A percentile compares a stretch with the other conserved stretches of the same genome.
Evolutionary conservation across 2,113 vertebrate species (phyloP).

Genomic region (Oceanites oceanicus): DNA sequence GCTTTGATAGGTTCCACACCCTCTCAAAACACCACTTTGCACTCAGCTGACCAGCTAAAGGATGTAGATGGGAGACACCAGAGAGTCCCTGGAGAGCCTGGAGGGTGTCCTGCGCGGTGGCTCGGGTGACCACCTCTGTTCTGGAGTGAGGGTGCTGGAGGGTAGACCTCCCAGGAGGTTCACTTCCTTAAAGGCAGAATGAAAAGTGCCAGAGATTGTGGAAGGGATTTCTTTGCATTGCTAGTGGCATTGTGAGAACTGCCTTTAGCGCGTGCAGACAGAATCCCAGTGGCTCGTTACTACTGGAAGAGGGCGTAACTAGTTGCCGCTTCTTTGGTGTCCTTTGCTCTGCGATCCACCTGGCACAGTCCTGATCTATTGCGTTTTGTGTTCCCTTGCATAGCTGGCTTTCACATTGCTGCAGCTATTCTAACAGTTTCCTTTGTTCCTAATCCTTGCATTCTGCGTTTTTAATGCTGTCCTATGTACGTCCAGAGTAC

Average conservation of each 20-base stretch:
- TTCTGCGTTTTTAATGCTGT: neutral
- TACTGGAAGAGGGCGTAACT: neutral
- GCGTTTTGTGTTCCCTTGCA: neutral
- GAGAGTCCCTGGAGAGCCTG: neutral
- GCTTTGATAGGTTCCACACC: neutral
- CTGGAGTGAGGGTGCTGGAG: neutral
- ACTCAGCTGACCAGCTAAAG: neutral
- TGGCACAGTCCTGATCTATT: neutral
- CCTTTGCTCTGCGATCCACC: neutral
- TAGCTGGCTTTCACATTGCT: neutral
- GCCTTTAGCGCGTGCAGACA: neutral
- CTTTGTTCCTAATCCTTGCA: neutral
- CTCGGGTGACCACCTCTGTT: neutral
- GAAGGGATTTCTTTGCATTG: neutral
- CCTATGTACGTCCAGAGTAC: neutral
- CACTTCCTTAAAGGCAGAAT: neutral
- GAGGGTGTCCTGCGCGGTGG: neutral
- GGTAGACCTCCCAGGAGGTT: accelerated
- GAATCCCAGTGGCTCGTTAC: neutral
- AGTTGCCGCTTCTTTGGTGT: neutral
- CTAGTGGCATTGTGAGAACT: neutral
- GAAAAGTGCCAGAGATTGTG: neutral
- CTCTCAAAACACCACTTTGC: neutral
- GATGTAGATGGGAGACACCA: neutral
- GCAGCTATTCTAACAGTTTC: neutral